These are phyloP conservation scores for Sepiola atlantica DNA, from an alignment of 2,888 invertebrate genomes.

Conservation along the genomic window DNA sequence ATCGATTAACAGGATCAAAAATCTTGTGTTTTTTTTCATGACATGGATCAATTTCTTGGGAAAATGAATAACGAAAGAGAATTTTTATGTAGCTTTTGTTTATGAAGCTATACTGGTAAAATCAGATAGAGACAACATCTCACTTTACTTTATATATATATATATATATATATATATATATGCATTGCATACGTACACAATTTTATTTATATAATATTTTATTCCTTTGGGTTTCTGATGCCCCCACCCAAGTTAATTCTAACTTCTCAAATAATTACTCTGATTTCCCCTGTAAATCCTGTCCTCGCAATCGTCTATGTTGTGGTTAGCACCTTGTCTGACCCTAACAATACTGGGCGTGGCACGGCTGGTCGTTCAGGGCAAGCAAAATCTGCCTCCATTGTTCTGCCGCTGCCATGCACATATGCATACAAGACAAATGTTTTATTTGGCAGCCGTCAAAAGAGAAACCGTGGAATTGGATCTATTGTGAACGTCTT, in stretches of 20 bases:
- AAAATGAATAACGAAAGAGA: too few relatives aligned
- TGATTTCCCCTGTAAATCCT: constrained; percentile 15
- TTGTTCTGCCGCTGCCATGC: not conserved
- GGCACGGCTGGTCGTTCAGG: not conserved
- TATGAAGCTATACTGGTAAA: too few relatives aligned
- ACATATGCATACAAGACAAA: not conserved
- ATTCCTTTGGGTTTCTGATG: not conserved
- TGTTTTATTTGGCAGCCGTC: constrained; percentile 32
- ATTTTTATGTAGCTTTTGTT: too few relatives aligned
- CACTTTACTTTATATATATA: not conserved
- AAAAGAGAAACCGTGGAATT: not conserved
- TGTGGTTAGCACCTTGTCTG: constrained; percentile 32
- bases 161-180: not conserved
- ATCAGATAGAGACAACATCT: too few relatives aligned
- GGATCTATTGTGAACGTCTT: not conserved
- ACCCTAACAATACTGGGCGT: constrained; percentile 21
- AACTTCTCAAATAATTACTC: not conserved
- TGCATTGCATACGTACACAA: not conserved
- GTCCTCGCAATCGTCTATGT: constrained; percentile 2
- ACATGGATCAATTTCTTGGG: too few relatives aligned
- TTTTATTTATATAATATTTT: not conserved
- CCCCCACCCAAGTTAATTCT: not conserved
- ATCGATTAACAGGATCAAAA: too few relatives aligned
- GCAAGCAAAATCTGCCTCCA: not conserved
- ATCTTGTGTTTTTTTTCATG: too few relatives aligned